Conservation (phyloP, 92 coral and sea anemone species). For the Parazoanthus atlanticus region DNA sequence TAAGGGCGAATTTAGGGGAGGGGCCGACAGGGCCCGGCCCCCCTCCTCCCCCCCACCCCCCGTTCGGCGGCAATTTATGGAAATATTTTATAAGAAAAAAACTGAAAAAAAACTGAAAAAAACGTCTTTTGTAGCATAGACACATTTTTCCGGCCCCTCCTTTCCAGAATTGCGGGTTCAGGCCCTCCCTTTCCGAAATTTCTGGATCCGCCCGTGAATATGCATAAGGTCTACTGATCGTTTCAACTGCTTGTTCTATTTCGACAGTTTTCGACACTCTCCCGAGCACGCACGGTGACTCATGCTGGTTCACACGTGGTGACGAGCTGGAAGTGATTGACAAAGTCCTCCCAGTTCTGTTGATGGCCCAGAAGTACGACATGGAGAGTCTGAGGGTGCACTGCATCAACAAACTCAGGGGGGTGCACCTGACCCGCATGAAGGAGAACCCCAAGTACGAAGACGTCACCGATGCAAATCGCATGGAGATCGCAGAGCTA, state of each 20-base stretch:
- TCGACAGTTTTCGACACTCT: constrained; percentile 28
- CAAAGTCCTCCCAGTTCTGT: constrained; percentile 25
- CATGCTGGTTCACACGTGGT: constrained; percentile 26
- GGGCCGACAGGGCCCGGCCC: too few species aligned
- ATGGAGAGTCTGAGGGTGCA: constrained; percentile 13
- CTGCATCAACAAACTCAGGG: constrained; percentile 22
- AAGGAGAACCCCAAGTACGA: constrained; percentile 25
- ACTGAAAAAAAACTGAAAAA: too few species aligned
- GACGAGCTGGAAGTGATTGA: constrained; percentile 24
- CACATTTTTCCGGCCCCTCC: too few species aligned
- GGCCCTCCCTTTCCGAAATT: too few species aligned
- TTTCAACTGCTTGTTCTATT: background rate
- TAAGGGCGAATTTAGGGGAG: too few species aligned
- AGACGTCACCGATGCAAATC: constrained; percentile 21
- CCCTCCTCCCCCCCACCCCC: too few species aligned
- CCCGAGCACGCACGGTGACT: constrained; percentile 16
- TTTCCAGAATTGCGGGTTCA: too few species aligned
- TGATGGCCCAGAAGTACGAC: constrained; percentile 30
- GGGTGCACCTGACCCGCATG: constrained; percentile 22
- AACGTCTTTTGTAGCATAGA: too few species aligned
- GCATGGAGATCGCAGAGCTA: constrained; percentile 38
- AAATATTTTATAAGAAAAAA: too few species aligned
- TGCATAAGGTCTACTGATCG: too few species aligned
- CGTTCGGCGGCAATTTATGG: too few species aligned
- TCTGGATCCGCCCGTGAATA: too few species aligned